phyloP scores from a whole-genome alignment of 2,888 invertebrate species.

The Pantelozetes paolii region DNA sequence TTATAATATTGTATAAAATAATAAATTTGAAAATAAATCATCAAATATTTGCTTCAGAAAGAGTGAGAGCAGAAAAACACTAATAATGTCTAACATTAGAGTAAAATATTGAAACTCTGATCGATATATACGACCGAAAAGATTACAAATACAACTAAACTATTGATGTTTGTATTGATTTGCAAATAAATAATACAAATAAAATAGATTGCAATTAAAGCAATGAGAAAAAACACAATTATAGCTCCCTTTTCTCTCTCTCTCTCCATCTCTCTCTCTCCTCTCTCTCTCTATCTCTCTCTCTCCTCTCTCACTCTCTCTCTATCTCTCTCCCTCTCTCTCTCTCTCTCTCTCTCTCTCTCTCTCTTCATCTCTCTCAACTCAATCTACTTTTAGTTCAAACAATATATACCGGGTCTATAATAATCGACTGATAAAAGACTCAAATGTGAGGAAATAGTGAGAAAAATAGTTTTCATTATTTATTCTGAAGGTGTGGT shows the following conservation, averaged over 20 bases:
- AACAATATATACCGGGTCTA: too few species aligned
- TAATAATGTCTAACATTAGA: too few species aligned
- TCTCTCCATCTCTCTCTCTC: too few species aligned
- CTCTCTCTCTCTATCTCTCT: too few species aligned
- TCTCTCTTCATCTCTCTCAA: too few species aligned
- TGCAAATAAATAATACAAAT: background rate
- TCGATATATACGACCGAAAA: background rate
- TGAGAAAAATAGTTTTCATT: background rate
- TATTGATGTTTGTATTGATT: background rate
- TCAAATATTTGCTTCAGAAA: background rate
- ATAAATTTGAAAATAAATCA: slow-evolving; percentile 6
- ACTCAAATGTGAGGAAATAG: background rate
- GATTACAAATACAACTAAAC: background rate
- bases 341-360: too few species aligned
- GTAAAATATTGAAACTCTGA: too few species aligned
- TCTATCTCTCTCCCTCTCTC: too few species aligned
- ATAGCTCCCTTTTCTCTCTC: too few species aligned
- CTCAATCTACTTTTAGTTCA: too few species aligned
- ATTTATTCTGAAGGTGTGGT: slow-evolving; percentile 18
- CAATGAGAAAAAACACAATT: background rate
- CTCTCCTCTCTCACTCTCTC: too few species aligned
- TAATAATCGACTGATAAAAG: background rate
- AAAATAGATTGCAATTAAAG: slow-evolving; percentile 2
- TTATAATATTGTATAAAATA: background rate
- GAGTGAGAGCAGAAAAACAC: too few species aligned